These are phyloP conservation scores for Phaedon cochleariae DNA, from an alignment of 2,888 invertebrate species.

Conservation along the genomic window DNA sequence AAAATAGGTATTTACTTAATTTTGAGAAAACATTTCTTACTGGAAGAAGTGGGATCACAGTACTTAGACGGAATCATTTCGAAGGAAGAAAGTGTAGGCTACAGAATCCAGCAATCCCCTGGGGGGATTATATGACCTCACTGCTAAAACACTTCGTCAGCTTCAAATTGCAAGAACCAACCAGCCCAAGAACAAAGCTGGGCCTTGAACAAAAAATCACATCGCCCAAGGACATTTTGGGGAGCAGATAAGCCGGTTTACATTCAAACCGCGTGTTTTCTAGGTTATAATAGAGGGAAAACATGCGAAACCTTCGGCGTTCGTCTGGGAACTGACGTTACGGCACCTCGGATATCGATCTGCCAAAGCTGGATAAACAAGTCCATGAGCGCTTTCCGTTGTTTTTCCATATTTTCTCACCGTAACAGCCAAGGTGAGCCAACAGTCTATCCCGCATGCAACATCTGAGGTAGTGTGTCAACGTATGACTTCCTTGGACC, in stretches of 20 bases:
- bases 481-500: neutral
- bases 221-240: slow-evolving; percentile 19
- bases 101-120: slow-evolving; percentile 11
- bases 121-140: slow-evolving; percentile 25
- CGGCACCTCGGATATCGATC: slow-evolving; percentile 49
- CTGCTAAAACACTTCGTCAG: slow-evolving; percentile 13
- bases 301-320: slow-evolving; percentile 52
- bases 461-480: neutral
- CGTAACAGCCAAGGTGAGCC: too few relatives aligned
- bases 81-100: slow-evolving; percentile 28
- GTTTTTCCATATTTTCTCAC: slow-evolving; percentile 6
- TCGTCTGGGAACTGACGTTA: slow-evolving; percentile 56
- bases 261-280: slow-evolving; percentile 42
- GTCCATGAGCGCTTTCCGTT: neutral
- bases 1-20: neutral
- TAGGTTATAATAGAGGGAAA: slow-evolving; percentile 49
- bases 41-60: slow-evolving; percentile 58
- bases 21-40: slow-evolving; percentile 52
- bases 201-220: slow-evolving; percentile 12
- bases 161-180: slow-evolving; percentile 13
- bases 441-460: slow-evolving; percentile 9
- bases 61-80: slow-evolving; percentile 60
- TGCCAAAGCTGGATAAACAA: slow-evolving; percentile 32
- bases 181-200: neutral
- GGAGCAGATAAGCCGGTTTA: slow-evolving; percentile 12